These are phyloP conservation scores for Sphinx pinastri DNA, from an alignment of 2,888 invertebrate genomes.

Conservation along the genomic window DNA sequence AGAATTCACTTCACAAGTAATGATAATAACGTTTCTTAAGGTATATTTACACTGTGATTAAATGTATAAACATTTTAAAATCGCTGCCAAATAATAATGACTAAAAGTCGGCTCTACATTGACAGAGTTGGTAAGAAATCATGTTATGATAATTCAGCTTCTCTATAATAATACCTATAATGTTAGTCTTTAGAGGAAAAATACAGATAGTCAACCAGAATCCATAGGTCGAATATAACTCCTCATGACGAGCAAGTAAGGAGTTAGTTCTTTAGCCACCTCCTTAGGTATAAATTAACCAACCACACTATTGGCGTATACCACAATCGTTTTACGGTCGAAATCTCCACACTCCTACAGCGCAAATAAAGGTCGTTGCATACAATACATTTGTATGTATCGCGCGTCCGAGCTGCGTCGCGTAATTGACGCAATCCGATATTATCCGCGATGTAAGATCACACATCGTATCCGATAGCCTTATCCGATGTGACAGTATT, in stretches of 20 bases:
- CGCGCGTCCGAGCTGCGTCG: conserved; percentile 71
- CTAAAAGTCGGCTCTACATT: too few relatives aligned
- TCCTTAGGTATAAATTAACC: not conserved
- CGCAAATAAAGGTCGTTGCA: conserved; percentile 67
- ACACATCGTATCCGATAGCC: conserved; percentile 74
- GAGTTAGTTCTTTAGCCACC: not conserved
- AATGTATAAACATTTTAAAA: not conserved
- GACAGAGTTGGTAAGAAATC: too few relatives aligned
- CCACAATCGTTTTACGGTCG: not conserved
- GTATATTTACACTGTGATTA: not conserved
- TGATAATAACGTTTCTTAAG: conserved; percentile 4
- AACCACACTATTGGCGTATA: not conserved
- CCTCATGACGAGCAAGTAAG: not conserved
- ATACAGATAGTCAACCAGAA: too few relatives aligned
- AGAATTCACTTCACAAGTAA: not conserved
- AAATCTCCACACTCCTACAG: conserved; percentile 30
- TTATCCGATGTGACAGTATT: conserved; percentile 71
- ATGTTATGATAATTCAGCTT: too few relatives aligned
- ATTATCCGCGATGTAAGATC: conserved; percentile 78
- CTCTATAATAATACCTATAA: too few relatives aligned
- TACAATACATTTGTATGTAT: conserved; percentile 79
- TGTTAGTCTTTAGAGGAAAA: too few relatives aligned
- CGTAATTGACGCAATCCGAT: conserved; percentile 82
- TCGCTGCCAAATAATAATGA: too few relatives aligned
- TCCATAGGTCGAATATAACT: too few relatives aligned